Percentiles rank a stretch among this genome's conserved stretches.
These are phyloP conservation scores for Megaceryle alcyon DNA, from an alignment of 2,797 vertebrate genomes.

Conservation along the genomic window DNA sequence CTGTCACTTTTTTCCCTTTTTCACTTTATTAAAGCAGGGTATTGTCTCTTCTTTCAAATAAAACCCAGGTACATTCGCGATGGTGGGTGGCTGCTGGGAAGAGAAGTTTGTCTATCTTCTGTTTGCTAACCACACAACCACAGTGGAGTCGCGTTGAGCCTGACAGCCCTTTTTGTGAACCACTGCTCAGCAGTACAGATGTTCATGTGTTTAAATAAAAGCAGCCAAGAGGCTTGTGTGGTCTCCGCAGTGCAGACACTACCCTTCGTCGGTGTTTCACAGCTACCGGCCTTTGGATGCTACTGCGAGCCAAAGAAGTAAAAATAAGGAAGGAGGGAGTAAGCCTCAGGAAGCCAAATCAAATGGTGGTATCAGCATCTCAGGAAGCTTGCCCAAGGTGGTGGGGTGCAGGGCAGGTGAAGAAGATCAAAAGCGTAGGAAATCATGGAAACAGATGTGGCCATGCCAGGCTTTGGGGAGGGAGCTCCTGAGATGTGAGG, in stretches of 20 bases:
- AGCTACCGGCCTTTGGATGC: slow-evolving; percentile 2
- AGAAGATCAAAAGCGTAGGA: slow-evolving; percentile 69
- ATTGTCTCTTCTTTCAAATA: not conserved
- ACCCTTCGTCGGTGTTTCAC: not conserved
- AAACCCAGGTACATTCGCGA: fast-evolving
- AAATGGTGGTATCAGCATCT: slow-evolving; percentile 55
- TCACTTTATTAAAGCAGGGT: not conserved
- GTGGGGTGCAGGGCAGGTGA: slow-evolving; percentile 69
- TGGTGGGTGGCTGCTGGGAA: slow-evolving; percentile 1
- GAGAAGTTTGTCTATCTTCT: not conserved
- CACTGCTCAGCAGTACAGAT: not conserved
- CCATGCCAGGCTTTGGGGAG: slow-evolving; percentile 31
- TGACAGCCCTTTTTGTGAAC: not conserved
- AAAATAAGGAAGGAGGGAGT: slow-evolving; percentile 58
- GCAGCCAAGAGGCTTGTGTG: slow-evolving; percentile 1
- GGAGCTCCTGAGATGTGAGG: slow-evolving; percentile 14
- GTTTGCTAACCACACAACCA: not conserved
- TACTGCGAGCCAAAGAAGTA: not conserved
- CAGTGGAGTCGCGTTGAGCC: not conserved
- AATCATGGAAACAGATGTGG: slow-evolving; percentile 75
- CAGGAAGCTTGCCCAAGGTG: slow-evolving; percentile 67
- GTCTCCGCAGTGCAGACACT: not conserved
- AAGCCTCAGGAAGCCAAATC: slow-evolving; percentile 55
- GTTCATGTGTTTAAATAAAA: slow-evolving; percentile 12
- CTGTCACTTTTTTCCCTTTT: not conserved